Evolutionary conservation across 2,113 vertebrate genomes (phyloP), one percentile per base, ranked within the genome.

Genomic region (Micronycteris hirsuta): DNA sequence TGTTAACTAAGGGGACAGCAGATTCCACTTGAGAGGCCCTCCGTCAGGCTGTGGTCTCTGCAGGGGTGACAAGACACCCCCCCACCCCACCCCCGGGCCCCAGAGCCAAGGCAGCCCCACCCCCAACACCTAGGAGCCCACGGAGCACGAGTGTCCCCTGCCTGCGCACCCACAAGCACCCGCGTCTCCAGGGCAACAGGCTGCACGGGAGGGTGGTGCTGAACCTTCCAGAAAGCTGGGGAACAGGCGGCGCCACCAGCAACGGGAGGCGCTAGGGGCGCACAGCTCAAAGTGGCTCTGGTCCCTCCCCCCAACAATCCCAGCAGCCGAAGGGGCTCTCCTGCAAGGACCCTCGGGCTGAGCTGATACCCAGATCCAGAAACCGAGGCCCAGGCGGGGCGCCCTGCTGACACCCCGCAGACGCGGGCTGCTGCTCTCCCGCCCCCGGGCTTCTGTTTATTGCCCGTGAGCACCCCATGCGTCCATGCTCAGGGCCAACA

Each of bases 151-250:
- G 70, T 41, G 9, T 38, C 68, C 9, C 52, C 52, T 63, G 38
- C 81, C 45, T 26, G 45, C 2, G 5, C 56, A 9, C 28, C 78
- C 56, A 58, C 56, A 2, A 9, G 22, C 56, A 28, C 94, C 41
- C 2, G 8, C 7, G 82, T 91, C 94, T 95, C 93, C 93, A 86
- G 94, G 94, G 94, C 82, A 91, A 95, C 89, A 52, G 82, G 36
- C 73, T 12, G 88, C 67, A 12, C 20, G 4, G n/a, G 84, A 36
- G 74, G 20, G 86, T 1, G 19, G 43, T 13, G 77, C 56, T 26
- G 95, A 93, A 85, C 86, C 65, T 90, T 93, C 91, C 73, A 90
- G 86, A 73, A 80, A 81, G 90, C 43, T 2, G 16, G 33, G 38
- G 45, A 16, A 2, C 7, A 26, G 67, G 13, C 12, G 36, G 41